Evolutionary conservation across 1,140 invertebrate species (phyloP).

Genomic region (Sycobia sp.): DNA sequence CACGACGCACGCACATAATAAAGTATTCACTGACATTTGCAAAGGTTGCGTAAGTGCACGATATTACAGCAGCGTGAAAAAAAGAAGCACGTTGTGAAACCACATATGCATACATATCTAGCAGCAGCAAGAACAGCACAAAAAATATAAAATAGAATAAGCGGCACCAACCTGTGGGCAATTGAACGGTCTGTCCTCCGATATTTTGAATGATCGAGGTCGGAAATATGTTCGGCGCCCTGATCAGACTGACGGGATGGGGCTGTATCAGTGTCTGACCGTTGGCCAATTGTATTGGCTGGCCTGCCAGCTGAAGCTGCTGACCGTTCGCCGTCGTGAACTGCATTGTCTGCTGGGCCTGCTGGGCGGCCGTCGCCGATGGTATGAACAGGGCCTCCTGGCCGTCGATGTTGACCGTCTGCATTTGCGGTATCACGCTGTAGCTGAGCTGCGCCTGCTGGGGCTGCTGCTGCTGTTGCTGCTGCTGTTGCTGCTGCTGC

Average conservation of each 20-base stretch:
- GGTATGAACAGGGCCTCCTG: conserved; percentile 91
- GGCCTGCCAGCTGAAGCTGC: conserved; percentile 60
- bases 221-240: conserved; percentile 55
- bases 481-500: conserved; percentile 52
- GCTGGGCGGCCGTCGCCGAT: conserved; percentile 58
- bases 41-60: too few relatives aligned
- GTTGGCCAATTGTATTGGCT: conserved; percentile 66
- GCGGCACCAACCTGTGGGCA: conserved; percentile 62
- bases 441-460: conserved; percentile 67
- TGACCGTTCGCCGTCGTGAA: conserved; percentile 58
- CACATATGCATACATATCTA: too few relatives aligned
- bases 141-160: too few relatives aligned
- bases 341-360: conserved; percentile 55
- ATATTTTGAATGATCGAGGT: conserved; percentile 60
- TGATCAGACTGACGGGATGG: conserved; percentile 63
- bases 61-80: too few relatives aligned
- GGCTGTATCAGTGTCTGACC: conserved; percentile 59
- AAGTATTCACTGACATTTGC: too few relatives aligned
- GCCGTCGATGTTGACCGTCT: conserved; percentile 89
- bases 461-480: conserved; percentile 59
- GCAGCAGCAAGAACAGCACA: too few relatives aligned
- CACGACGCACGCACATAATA: too few relatives aligned
- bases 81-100: too few relatives aligned
- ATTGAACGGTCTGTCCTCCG: conserved; percentile 59
- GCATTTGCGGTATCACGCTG: conserved; percentile 73